phyloP scores from a whole-genome alignment of 2,797 vertebrate species.

The Mormyrops boulengeri region DNA sequence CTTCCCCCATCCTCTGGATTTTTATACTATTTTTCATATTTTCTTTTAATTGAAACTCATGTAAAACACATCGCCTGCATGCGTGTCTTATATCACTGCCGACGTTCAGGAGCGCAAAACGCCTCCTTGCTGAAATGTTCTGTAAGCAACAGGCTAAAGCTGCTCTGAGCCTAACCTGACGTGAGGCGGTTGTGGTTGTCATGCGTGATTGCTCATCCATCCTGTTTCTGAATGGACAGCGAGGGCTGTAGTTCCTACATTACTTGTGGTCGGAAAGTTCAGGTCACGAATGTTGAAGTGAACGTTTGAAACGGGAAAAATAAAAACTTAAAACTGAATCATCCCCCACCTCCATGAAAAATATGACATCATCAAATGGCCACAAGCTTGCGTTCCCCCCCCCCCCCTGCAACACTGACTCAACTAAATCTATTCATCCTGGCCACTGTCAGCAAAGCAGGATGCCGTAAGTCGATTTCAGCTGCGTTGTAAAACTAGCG shows the following conservation, averaged over 20 bases:
- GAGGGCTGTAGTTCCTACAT: background rate
- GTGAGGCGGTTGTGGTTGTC: background rate
- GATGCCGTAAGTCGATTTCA: background rate
- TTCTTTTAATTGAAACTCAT: background rate
- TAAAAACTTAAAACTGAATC: background rate
- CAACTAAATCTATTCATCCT: background rate
- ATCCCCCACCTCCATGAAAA: background rate
- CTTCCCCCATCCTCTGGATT: background rate
- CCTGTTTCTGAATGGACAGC: background rate
- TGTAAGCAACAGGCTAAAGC: background rate
- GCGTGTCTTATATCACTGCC: background rate
- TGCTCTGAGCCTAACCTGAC: background rate
- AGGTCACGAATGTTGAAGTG: background rate
- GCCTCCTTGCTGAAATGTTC: background rate
- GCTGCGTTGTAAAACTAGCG: background rate
- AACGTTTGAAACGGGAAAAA: background rate
- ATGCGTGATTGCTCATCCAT: background rate
- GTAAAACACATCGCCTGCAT: background rate
- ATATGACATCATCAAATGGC: background rate
- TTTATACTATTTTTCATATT: conserved; percentile 3
- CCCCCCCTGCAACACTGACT: background rate
- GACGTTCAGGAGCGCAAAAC: background rate
- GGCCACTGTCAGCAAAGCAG: background rate
- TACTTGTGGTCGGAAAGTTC: background rate
- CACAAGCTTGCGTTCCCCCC: background rate